Conservation (phyloP, 2,113 vertebrate species). For the Larimichthys polyactis region DNA sequence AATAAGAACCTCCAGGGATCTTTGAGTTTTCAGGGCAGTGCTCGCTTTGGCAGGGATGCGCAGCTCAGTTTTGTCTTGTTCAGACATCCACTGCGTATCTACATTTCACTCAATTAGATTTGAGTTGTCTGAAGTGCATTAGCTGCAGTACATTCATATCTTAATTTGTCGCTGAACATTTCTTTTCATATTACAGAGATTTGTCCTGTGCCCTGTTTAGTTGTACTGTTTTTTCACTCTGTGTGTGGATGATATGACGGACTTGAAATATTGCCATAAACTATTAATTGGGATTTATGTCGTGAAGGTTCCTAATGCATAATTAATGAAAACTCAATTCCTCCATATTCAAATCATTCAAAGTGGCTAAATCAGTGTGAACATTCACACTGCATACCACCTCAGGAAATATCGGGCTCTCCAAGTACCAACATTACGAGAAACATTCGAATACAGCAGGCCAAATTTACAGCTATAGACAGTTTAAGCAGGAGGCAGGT, state of each 20-base stretch:
- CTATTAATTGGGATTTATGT: not conserved
- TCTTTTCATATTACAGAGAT: not conserved
- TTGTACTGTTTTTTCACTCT: not conserved
- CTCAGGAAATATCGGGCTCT: too few species aligned
- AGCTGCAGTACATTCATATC: not conserved
- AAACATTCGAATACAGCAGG: too few species aligned
- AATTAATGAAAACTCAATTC: not conserved
- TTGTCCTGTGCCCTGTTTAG: not conserved
- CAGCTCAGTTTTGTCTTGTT: not conserved
- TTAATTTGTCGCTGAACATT: not conserved
- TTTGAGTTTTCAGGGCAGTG: slow-evolving; percentile 18
- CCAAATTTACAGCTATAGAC: too few species aligned
- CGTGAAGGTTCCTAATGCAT: not conserved
- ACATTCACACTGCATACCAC: too few species aligned
- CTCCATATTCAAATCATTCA: not conserved
- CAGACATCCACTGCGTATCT: not conserved
- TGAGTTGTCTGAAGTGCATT: not conserved
- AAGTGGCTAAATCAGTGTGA: not conserved
- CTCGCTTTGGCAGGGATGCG: slow-evolving; percentile 30
- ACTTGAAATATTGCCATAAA: not conserved
- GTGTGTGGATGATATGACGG: not conserved
- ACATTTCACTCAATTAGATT: not conserved
- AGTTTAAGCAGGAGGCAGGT: too few species aligned
- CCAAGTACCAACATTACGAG: too few species aligned
- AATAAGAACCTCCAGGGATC: slow-evolving; percentile 35